phyloP scores from a whole-genome alignment of 1,140 invertebrate species.

The Drosophila repletoides region DNA sequence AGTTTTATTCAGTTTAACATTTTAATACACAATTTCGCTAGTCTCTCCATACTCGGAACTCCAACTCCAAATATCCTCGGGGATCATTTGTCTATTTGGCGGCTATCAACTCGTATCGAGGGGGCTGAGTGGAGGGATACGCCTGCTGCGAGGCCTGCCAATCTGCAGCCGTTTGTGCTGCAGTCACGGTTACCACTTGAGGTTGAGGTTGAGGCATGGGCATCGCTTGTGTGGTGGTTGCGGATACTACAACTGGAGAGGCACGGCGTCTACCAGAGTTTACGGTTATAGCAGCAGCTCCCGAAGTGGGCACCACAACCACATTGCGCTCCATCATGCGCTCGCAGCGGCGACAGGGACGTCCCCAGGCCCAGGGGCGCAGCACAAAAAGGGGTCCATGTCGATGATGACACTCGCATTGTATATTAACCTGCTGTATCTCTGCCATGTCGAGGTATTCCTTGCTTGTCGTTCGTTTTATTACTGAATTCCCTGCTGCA shows the following conservation, averaged over 20 bases:
- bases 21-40: no score
- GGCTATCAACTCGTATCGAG: constrained; percentile 35
- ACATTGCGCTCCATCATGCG: constrained; percentile 57
- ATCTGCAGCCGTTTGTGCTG: constrained; percentile 19
- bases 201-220: background rate
- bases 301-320: constrained; percentile 42
- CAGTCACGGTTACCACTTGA: constrained; percentile 24
- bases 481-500: constrained; percentile 11
- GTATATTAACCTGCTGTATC: constrained; percentile 39
- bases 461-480: constrained; percentile 16
- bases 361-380: constrained; percentile 40
- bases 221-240: constrained; percentile 21
- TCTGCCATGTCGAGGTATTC: constrained; percentile 15
- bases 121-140: constrained; percentile 31
- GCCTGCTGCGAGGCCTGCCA: constrained; percentile 27
- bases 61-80: no score
- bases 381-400: constrained; percentile 30
- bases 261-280: background rate
- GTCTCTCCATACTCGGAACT: no score
- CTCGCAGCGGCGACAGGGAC: constrained; percentile 56
- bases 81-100: constrained; percentile 23
- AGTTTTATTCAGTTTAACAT: no score
- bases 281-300: constrained; percentile 9
- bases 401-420: constrained; percentile 59
- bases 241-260: constrained; percentile 14